phyloP scores from a whole-genome alignment of 2,113 vertebrate species.

The Lagopus muta region DNA sequence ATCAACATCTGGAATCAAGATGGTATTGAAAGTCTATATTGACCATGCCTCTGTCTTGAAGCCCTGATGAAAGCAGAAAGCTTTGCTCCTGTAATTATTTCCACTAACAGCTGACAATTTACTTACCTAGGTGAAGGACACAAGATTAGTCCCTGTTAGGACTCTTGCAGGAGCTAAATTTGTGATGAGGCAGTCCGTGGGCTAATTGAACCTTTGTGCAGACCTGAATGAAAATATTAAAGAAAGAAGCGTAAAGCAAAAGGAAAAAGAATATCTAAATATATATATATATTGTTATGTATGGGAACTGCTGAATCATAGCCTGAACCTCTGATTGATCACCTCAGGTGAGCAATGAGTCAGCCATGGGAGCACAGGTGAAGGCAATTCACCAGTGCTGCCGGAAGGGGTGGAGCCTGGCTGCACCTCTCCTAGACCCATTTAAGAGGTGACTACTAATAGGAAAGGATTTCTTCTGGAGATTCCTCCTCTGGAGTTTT shows the following conservation, averaged over 20 bases:
- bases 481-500: too few species aligned
- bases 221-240: background rate
- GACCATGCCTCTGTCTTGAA: constrained; percentile 37
- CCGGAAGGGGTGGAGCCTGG: too few species aligned
- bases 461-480: too few species aligned
- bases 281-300: background rate
- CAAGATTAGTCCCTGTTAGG: background rate
- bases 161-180: background rate
- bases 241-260: background rate
- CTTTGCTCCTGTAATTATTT: background rate
- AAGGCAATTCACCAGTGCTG: too few species aligned
- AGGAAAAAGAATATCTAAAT: background rate
- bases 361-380: too few species aligned
- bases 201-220: background rate
- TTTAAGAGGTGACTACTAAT: too few species aligned
- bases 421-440: too few species aligned
- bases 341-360: too few species aligned
- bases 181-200: background rate
- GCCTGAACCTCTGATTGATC: too few species aligned
- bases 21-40: background rate
- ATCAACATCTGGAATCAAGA: background rate
- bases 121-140: background rate
- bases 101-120: constrained; percentile 6
- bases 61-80: constrained; percentile 43
- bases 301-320: too few species aligned